phyloP scores from a whole-genome alignment of 2,888 invertebrate genomes.

The Drosophila differens region DNA sequence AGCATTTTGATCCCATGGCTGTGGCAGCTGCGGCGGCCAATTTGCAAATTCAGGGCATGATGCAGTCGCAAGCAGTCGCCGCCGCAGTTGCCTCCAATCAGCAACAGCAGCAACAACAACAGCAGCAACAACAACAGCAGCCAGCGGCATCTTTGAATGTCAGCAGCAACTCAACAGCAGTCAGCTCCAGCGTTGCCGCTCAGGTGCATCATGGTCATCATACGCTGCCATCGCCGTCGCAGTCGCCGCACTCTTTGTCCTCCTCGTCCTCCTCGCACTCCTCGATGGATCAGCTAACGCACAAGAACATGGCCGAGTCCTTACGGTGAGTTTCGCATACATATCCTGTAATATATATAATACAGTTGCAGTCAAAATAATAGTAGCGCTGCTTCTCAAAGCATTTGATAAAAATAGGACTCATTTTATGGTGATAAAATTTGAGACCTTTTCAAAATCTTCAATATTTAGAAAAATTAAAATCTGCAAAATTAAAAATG shows the following conservation, averaged over 20 bases:
- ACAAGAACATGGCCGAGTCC: slow-evolving; percentile 81
- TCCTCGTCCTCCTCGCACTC: slow-evolving; percentile 77
- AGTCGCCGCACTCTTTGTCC: slow-evolving; percentile 80
- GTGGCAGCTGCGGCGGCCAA: slow-evolving; percentile 83
- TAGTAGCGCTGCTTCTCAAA: neutral
- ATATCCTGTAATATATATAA: neutral
- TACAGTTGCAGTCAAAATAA: neutral
- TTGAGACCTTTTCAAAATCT: neutral
- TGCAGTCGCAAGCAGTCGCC: slow-evolving; percentile 82
- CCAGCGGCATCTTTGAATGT: slow-evolving; percentile 47
- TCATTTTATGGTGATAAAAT: neutral
- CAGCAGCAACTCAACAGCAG: slow-evolving; percentile 31
- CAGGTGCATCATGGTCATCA: slow-evolving; percentile 69
- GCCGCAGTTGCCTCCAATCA: slow-evolving; percentile 81
- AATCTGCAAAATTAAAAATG: neutral
- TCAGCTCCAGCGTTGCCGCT: slow-evolving; percentile 31
- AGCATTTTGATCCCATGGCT: slow-evolving; percentile 84
- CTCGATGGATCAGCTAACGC: slow-evolving; percentile 76
- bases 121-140: slow-evolving; percentile 6
- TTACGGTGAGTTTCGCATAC: slow-evolving; percentile 72
- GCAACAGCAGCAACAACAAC: slow-evolving; percentile 35
- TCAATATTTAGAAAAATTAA: neutral
- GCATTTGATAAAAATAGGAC: neutral
- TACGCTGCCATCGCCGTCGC: slow-evolving; percentile 80
- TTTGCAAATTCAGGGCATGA: slow-evolving; percentile 82